Percentiles rank a stretch among this genome's conserved stretches.
Evolutionary conservation across 1,140 invertebrate genomes (phyloP).

Genomic region (Muscidifurax raptorellus): DNA sequence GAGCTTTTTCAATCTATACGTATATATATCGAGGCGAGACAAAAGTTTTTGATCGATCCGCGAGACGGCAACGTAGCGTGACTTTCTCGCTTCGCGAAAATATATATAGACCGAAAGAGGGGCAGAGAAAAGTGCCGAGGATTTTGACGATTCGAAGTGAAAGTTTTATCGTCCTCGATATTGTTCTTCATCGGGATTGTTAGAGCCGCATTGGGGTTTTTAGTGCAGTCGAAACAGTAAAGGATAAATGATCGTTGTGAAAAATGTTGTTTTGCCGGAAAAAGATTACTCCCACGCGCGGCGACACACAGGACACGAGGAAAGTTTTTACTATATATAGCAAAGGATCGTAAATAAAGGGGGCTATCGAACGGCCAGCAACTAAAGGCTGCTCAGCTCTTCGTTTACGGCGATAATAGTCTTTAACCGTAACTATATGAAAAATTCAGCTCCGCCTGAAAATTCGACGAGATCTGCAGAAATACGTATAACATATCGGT

Average conservation of each 20-base stretch:
- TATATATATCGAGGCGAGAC: background rate
- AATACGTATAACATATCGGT: background rate
- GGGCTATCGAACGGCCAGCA: too few species aligned
- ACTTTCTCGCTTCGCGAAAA: background rate
- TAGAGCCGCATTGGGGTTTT: background rate
- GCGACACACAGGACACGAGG: too few species aligned
- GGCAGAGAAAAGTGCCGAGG: background rate
- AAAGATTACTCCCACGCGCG: background rate
- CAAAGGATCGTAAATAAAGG: too few species aligned
- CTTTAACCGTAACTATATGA: too few species aligned
- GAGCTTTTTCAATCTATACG: background rate
- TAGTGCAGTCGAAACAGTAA: constrained; percentile 10
- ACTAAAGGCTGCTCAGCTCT: too few species aligned
- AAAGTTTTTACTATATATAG: too few species aligned
- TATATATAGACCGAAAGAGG: background rate
- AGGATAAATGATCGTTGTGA: constrained; percentile 33
- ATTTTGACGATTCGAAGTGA: constrained; percentile 19
- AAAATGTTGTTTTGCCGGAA: constrained; percentile 12
- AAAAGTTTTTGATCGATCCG: constrained; percentile 28
- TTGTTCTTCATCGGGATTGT: constrained; percentile 25
- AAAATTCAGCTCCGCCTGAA: too few species aligned
- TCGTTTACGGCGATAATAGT: too few species aligned
- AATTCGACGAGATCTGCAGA: too few species aligned
- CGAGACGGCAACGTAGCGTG: background rate
- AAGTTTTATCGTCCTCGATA: constrained; percentile 34